Conservation (phyloP, 2,797 vertebrate genomes). For the Manis crassicaudata region DNA sequence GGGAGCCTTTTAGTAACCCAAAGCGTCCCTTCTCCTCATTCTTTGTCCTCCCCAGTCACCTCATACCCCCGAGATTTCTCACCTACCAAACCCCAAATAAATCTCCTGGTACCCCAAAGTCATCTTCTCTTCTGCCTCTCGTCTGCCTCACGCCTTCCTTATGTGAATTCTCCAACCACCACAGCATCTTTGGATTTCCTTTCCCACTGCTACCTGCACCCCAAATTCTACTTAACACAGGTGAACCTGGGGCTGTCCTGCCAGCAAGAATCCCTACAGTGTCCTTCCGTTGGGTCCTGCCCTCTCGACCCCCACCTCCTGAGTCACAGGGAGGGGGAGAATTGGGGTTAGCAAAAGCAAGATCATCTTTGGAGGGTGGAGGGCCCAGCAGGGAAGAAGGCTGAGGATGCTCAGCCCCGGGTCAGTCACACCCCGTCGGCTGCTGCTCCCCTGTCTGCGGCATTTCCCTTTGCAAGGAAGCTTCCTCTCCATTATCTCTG, state of each 20-base stretch:
- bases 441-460: accelerated
- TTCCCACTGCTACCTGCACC: neutral
- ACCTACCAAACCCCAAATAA: neutral
- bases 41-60: neutral
- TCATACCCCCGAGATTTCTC: neutral
- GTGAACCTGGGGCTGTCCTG: neutral
- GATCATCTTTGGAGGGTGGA: accelerated
- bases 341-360: no score
- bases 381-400: accelerated
- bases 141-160: no score
- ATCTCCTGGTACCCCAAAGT: neutral
- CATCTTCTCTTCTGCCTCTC: no score
- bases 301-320: neutral
- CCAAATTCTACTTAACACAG: neutral
- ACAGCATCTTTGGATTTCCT: neutral
- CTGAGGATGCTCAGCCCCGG: accelerated
- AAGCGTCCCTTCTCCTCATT: neutral
- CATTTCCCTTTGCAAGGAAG: no score
- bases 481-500: neutral
- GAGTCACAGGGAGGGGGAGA: no score
- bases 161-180: accelerated
- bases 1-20: neutral
- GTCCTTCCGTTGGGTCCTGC: neutral
- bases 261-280: neutral
- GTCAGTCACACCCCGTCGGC: accelerated